phyloP scores from a whole-genome alignment of 2,797 vertebrate genomes.

The Oryzias dopingdopingensis region DNA sequence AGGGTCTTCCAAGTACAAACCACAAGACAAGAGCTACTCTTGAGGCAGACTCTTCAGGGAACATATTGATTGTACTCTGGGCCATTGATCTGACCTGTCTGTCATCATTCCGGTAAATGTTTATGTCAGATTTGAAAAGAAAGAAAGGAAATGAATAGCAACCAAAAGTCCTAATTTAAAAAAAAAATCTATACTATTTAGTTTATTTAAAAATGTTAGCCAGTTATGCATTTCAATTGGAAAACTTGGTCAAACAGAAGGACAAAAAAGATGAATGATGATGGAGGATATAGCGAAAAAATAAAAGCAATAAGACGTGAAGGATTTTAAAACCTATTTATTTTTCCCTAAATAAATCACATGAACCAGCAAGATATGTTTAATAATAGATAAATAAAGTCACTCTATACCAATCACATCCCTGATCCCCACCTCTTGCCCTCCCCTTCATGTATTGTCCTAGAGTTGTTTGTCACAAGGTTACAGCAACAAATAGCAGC shows the following conservation, averaged over 20 bases:
- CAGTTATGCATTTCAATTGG: no score
- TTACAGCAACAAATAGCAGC: constrained; percentile 60
- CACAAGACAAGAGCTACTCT: neutral
- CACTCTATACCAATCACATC: constrained; percentile 41
- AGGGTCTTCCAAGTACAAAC: constrained; percentile 9
- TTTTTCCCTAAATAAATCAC: neutral
- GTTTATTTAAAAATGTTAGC: no score
- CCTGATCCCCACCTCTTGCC: constrained; percentile 46
- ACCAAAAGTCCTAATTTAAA: neutral
- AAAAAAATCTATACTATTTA: no score
- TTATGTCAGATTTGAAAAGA: neutral
- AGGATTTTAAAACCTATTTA: no score
- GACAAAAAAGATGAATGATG: no score
- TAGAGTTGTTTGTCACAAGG: constrained; percentile 56
- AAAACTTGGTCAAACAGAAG: no score
- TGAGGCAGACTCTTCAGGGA: constrained; percentile 2
- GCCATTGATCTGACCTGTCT: constrained; percentile 2
- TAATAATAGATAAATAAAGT: constrained; percentile 30
- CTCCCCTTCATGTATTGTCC: constrained; percentile 48
- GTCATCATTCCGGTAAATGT: neutral
- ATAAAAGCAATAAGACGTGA: no score
- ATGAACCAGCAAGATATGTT: neutral
- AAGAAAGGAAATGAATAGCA: neutral
- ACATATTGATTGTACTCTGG: constrained; percentile 5
- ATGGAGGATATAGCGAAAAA: no score